Conservation (phyloP, 2,797 vertebrate genomes). For the Acestrorhynchus altus region DNA sequence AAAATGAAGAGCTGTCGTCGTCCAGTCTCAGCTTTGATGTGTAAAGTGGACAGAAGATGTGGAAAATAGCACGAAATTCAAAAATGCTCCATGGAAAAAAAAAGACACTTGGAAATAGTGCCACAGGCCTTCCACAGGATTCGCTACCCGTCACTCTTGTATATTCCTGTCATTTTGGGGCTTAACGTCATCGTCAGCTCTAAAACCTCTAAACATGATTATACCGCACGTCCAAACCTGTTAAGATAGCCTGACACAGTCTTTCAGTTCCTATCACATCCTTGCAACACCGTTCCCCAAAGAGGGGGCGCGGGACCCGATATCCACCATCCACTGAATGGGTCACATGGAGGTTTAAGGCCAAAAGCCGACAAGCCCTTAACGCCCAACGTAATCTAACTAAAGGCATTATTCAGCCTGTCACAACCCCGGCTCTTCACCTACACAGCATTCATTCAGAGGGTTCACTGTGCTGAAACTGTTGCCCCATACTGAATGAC, state of each 20-base stretch:
- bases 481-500: conserved; percentile 9
- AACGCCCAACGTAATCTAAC: conserved; percentile 20
- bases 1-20: conserved; percentile 8
- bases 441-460: conserved; percentile 14
- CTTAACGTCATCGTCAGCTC: conserved; percentile 54
- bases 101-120: neutral
- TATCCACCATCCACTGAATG: conserved; percentile 15
- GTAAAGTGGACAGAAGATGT: conserved; percentile 21
- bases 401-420: conserved; percentile 25
- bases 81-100: conserved; percentile 7
- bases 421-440: conserved; percentile 32
- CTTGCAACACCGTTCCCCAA: neutral
- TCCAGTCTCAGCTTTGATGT: conserved; percentile 39
- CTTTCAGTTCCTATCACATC: conserved; percentile 44
- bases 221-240: conserved; percentile 43
- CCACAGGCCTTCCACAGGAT: neutral
- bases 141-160: conserved; percentile 37
- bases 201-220: conserved; percentile 55
- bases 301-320: neutral
- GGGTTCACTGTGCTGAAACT: conserved; percentile 32
- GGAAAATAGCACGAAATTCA: conserved; percentile 7
- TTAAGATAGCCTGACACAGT: conserved; percentile 48
- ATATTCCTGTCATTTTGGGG: conserved; percentile 42
- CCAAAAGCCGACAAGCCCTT: conserved; percentile 37
- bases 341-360: neutral